Percentiles rank a stretch among this genome's conserved stretches.
Evolutionary conservation across 2,888 invertebrate genomes (phyloP).

Genomic region (Troglohyphantes excavatus): DNA sequence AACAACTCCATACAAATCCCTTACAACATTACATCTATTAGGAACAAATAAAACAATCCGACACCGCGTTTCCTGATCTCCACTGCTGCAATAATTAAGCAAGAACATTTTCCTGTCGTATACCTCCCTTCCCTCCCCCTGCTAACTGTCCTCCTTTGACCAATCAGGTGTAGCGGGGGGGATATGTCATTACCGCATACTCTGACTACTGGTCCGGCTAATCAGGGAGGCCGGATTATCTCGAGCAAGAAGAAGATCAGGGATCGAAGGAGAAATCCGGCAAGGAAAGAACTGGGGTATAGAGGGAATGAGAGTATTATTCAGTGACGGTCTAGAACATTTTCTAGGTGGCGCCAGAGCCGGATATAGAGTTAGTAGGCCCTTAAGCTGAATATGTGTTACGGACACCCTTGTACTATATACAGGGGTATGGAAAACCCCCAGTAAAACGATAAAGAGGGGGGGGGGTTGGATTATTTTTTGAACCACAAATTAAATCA

Average conservation of each 20-base stretch:
- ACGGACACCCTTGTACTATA: too few relatives aligned
- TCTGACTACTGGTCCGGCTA: conserved; percentile 60
- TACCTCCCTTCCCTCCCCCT: conserved; percentile 1
- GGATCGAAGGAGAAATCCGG: conserved; percentile 28
- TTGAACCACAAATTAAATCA: too few relatives aligned
- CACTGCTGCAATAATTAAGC: conserved; percentile 32
- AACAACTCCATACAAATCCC: not conserved
- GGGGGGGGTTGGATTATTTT: too few relatives aligned
- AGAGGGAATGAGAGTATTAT: too few relatives aligned
- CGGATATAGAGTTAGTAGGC: too few relatives aligned
- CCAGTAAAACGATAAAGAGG: too few relatives aligned
- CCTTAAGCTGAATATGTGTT: too few relatives aligned
- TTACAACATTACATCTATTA: not conserved
- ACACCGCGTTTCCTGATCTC: not conserved
- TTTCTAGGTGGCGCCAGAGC: too few relatives aligned
- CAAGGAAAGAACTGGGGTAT: not conserved
- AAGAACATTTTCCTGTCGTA: conserved; percentile 3
- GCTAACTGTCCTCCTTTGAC: conserved; percentile 21
- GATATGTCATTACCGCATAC: conserved; percentile 69
- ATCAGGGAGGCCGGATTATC: conserved; percentile 63
- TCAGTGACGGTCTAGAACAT: too few relatives aligned
- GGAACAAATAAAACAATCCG: not conserved
- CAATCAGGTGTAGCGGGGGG: conserved; percentile 41
- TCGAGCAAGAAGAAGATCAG: conserved; percentile 50
- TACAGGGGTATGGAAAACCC: too few relatives aligned